Percentiles rank a stretch among this genome's conserved stretches.
Conservation (phyloP, 2,888 invertebrate genomes). For the Chesias legatella region DNA sequence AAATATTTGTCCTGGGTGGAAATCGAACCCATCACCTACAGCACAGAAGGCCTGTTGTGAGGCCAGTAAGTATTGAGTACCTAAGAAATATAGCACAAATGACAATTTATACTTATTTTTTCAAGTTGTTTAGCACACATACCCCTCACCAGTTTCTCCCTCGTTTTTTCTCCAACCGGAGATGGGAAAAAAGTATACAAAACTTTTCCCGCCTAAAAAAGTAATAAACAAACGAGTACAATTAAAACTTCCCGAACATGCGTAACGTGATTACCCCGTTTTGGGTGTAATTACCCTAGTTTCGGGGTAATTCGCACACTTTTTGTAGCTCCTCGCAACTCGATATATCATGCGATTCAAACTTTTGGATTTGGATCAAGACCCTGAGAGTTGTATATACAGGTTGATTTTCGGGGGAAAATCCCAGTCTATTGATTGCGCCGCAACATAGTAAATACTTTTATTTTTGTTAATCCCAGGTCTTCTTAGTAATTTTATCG, state of each 20-base stretch:
- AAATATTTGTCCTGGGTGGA: no score
- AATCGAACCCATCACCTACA: no score
- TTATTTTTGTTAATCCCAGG: no score
- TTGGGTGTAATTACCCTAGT: conserved; percentile 29
- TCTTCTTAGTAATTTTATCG: no score
- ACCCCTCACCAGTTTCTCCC: no score
- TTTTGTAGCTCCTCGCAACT: conserved; percentile 11
- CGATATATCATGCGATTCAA: conserved; percentile 21
- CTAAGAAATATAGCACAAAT: no score
- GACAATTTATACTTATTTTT: no score
- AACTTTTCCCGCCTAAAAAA: conserved; percentile 7
- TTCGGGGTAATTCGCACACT: conserved; percentile 22
- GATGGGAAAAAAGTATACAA: conserved; percentile 4
- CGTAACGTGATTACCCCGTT: conserved; percentile 28
- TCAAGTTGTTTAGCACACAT: no score
- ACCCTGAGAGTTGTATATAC: background rate
- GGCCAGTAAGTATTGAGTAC: no score
- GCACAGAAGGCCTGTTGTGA: no score
- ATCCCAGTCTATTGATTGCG: no score
- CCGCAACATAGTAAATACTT: no score
- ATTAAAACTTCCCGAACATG: conserved; percentile 26
- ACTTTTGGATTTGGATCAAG: conserved; percentile 15
- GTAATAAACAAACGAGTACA: conserved; percentile 19
- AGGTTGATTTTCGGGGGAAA: background rate
- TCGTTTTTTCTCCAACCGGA: background rate